Percentiles rank a stretch among this genome's conserved stretches.
Conservation (phyloP, 30 jellyfish, hydroid and myxozoan species). For the Sanderia malayensis region DNA sequence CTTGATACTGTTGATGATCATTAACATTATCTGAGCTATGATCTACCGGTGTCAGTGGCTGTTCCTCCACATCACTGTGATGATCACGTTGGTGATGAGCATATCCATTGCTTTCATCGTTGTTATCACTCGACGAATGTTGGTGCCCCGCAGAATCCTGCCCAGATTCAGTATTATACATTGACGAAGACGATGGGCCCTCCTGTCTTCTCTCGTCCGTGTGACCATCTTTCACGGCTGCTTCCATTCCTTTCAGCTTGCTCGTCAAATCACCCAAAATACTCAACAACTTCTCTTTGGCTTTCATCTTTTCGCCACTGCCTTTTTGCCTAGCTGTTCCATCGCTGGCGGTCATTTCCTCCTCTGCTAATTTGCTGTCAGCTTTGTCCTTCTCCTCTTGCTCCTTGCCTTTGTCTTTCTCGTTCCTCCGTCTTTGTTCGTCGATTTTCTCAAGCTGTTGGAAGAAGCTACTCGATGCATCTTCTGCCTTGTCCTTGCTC, state of each 20-base stretch:
- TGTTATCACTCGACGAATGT: not conserved
- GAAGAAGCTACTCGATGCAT: conserved; percentile 50
- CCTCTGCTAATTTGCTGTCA: too few species aligned
- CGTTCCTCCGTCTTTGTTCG: conserved; percentile 51
- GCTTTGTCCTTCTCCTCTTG: conserved; percentile 13
- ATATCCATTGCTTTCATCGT: not conserved
- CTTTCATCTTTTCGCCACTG: conserved; percentile 52
- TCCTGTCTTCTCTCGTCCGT: conserved; percentile 50
- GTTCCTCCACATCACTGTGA: conserved; percentile 10
- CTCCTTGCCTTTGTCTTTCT: conserved; percentile 37
- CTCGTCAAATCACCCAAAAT: conserved; percentile 82
- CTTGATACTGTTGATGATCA: not conserved
- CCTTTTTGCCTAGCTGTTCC: conserved; percentile 11
- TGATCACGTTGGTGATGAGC: not conserved
- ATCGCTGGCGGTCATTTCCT: too few species aligned
- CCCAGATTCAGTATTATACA: not conserved
- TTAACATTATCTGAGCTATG: conserved; percentile 22
- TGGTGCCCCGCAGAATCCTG: conserved; percentile 1
- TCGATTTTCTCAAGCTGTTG: conserved; percentile 71
- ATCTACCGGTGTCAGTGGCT: conserved; percentile 12
- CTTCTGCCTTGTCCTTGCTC: conserved; percentile 1
- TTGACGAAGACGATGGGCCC: conserved; percentile 31
- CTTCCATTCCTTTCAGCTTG: conserved; percentile 92
- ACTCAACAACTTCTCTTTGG: conserved; percentile 76
- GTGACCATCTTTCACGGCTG: conserved; percentile 66